Percentiles rank a stretch among this genome's conserved stretches.
These are phyloP conservation scores for Tachypleus tridentatus DNA, from an alignment of 1,140 invertebrate species.

Conservation along the genomic window DNA sequence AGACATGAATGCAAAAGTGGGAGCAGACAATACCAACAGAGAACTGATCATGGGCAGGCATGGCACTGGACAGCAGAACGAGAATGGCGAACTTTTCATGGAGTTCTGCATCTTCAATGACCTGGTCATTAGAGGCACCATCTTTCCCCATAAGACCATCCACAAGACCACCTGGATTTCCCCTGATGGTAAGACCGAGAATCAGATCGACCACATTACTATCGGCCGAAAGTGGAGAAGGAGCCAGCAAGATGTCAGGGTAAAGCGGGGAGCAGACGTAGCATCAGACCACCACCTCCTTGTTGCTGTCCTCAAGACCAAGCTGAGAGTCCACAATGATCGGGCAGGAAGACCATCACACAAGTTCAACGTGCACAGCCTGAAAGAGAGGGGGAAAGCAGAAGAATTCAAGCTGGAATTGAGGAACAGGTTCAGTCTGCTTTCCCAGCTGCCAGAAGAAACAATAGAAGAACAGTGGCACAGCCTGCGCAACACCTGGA, in stretches of 20 bases:
- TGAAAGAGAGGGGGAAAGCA: too few relatives aligned
- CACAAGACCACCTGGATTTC: conserved; percentile 2
- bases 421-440: too few relatives aligned
- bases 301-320: conserved; percentile 1
- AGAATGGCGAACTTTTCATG: conserved; percentile 1
- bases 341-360: too few relatives aligned
- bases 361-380: too few relatives aligned
- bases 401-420: too few relatives aligned
- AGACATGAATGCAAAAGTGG: conserved; percentile 6
- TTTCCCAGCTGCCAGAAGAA: too few relatives aligned
- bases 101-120: not conserved
- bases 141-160: not conserved
- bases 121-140: not conserved
- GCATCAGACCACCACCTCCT: conserved; percentile 1
- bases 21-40: not conserved
- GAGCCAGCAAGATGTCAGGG: conserved; percentile 7
- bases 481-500: too few relatives aligned
- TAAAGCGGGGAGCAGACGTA: not conserved
- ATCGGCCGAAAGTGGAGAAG: not conserved
- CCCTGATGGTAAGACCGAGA: not conserved
- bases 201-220: not conserved
- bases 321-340: not conserved
- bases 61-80: conserved; percentile 6
- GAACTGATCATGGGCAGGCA: conserved; percentile 2
- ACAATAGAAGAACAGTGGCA: too few relatives aligned